A percentile compares a stretch with the other conserved stretches of the same genome.
Conservation (phyloP, 2,113 vertebrate genomes). For the Perccottus glenii region DNA sequence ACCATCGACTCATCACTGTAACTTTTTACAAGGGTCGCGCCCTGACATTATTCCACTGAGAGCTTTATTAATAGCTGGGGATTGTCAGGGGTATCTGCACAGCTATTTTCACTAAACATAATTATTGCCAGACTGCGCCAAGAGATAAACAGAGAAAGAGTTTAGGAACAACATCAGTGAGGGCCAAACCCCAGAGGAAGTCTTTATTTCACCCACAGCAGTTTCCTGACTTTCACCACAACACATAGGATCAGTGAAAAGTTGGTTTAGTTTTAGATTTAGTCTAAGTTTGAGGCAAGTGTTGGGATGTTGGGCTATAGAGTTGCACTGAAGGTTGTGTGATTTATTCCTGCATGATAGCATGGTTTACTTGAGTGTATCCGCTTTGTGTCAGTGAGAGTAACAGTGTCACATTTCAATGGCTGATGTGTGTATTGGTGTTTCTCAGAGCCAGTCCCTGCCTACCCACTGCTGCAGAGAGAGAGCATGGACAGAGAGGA, state of each 20-base stretch:
- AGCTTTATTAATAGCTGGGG: conserved; percentile 66
- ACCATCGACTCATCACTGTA: conserved; percentile 33
- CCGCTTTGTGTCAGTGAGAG: not conserved
- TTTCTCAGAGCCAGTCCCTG: conserved; percentile 86
- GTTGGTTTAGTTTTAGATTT: not conserved
- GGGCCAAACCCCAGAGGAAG: conserved; percentile 30
- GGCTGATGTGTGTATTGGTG: not conserved
- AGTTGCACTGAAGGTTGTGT: too few species aligned
- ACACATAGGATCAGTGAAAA: conserved; percentile 10
- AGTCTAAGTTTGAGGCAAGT: too few species aligned
- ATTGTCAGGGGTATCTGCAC: conserved; percentile 57
- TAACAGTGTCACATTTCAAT: not conserved
- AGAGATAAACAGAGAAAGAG: conserved; percentile 18
- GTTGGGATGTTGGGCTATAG: too few species aligned
- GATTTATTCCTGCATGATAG: not conserved
- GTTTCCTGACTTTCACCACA: conserved; percentile 17
- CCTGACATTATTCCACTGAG: conserved; percentile 66
- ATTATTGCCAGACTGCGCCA: conserved; percentile 54
- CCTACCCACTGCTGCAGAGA: conserved; percentile 86
- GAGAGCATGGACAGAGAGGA: conserved; percentile 87
- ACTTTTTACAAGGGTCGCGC: conserved; percentile 36
- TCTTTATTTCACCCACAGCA: not conserved
- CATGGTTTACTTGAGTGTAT: not conserved
- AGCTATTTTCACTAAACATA: conserved; percentile 54
- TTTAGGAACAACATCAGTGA: conserved; percentile 50